A percentile compares a stretch with the other conserved stretches of the same genome.
These are phyloP conservation scores for Catalaphyllia jardinei DNA, from an alignment of 64 coral and sea anemone species.

Conservation along the genomic window DNA sequence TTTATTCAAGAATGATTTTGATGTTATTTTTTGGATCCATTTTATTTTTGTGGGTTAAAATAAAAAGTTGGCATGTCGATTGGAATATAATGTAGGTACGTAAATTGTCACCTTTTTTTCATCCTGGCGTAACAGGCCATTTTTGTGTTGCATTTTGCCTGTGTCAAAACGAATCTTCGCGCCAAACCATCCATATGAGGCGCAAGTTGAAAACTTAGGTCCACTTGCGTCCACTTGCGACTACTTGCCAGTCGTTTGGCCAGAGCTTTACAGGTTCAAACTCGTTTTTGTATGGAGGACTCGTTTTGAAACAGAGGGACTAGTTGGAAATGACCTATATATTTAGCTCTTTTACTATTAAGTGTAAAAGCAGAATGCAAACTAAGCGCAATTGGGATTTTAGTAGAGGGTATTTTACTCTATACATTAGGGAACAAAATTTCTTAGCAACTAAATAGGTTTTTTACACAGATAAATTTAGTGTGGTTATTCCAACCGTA, in stretches of 20 bases:
- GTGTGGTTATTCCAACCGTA: neutral
- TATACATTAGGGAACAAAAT: neutral
- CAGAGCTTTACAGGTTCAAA: too few relatives aligned
- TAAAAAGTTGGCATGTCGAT: neutral
- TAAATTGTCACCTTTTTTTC: neutral
- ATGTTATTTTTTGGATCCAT: neutral
- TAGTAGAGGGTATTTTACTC: neutral
- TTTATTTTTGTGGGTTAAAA: constrained; percentile 8
- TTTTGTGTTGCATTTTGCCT: too few relatives aligned
- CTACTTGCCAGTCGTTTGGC: too few relatives aligned
- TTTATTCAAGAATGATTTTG: neutral
- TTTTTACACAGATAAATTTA: constrained; percentile 21
- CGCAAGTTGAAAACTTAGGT: too few relatives aligned
- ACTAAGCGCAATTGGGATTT: neutral
- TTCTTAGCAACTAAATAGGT: neutral
- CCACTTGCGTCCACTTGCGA: too few relatives aligned
- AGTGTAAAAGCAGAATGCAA: neutral
- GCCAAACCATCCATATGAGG: too few relatives aligned
- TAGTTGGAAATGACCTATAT: too few relatives aligned
- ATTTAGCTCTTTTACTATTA: neutral
- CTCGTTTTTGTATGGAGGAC: too few relatives aligned
- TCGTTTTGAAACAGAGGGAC: too few relatives aligned
- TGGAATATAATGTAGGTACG: neutral
- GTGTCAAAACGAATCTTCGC: too few relatives aligned
- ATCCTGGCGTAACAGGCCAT: neutral